phyloP scores from a whole-genome alignment of 1,140 invertebrate species.

The Drosophila takahashii region DNA sequence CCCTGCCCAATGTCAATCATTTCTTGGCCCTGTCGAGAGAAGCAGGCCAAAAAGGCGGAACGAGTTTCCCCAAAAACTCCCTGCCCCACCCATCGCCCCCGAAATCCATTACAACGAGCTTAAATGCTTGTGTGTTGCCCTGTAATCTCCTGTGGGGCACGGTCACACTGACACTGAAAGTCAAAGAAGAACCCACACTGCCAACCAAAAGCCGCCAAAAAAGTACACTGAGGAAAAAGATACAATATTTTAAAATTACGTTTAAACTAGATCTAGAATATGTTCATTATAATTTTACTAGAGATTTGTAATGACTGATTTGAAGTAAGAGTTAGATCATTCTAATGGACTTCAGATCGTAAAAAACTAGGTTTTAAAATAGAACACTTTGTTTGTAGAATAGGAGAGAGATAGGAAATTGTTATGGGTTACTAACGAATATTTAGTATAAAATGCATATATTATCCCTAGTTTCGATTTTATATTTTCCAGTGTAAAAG shows the following conservation, averaged over 20 bases:
- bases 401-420: too few relatives aligned
- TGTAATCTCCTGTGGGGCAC: slow-evolving; percentile 49
- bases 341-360: too few relatives aligned
- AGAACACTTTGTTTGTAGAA: too few relatives aligned
- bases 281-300: too few relatives aligned
- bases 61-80: slow-evolving; percentile 33
- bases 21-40: slow-evolving; percentile 59
- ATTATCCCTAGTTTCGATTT: too few relatives aligned
- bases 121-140: slow-evolving; percentile 9
- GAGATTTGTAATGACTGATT: too few relatives aligned
- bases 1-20: slow-evolving; percentile 79
- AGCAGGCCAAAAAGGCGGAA: slow-evolving; percentile 71
- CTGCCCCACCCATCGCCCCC: neutral
- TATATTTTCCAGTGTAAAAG: slow-evolving; percentile 18
- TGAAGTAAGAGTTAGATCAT: too few relatives aligned
- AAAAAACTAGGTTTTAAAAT: too few relatives aligned
- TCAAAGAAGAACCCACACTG: slow-evolving; percentile 11
- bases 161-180: slow-evolving; percentile 58
- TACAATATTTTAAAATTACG: neutral
- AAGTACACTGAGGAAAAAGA: slow-evolving; percentile 6
- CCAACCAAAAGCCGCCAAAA: slow-evolving; percentile 22
- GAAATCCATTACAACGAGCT: slow-evolving; percentile 71
- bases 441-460: too few relatives aligned
- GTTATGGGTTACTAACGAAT: too few relatives aligned
- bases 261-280: too few relatives aligned